Evolutionary conservation across 2,888 invertebrate species (phyloP).

Genomic region (Xestia xanthographa): DNA sequence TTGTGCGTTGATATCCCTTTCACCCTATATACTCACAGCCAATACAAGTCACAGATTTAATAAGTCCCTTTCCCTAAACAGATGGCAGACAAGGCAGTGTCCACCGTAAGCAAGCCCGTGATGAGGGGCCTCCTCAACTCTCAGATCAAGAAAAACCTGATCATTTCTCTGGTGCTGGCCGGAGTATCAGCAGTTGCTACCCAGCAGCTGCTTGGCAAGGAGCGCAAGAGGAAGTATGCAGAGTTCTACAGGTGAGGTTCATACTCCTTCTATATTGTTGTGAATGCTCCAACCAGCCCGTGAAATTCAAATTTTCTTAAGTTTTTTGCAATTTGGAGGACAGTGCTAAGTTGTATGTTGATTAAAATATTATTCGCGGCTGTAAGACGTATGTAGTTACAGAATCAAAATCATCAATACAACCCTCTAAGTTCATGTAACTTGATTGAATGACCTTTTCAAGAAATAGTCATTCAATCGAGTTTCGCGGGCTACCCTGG

Average conservation of each 20-base stretch:
- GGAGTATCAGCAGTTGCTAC: slow-evolving; percentile 86
- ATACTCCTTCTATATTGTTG: not conserved
- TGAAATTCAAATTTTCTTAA: too few species aligned
- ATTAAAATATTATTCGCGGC: too few species aligned
- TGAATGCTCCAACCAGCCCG: too few species aligned
- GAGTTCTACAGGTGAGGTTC: slow-evolving; percentile 94
- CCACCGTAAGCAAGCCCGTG: slow-evolving; percentile 89
- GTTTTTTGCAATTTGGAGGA: too few species aligned
- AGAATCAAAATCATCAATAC: too few species aligned
- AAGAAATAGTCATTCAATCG: too few species aligned
- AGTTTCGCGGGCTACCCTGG: too few species aligned
- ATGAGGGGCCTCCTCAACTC: slow-evolving; percentile 93
- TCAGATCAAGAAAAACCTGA: slow-evolving; percentile 92
- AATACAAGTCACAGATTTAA: not conserved
- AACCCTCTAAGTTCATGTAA: too few species aligned
- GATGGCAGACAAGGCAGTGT: slow-evolving; percentile 88
- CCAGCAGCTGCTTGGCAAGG: slow-evolving; percentile 90
- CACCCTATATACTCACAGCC: not conserved
- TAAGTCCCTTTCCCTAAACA: slow-evolving; percentile 44
- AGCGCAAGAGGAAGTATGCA: slow-evolving; percentile 92
- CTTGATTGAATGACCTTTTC: too few species aligned
- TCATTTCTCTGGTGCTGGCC: slow-evolving; percentile 87
- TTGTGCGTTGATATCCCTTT: not conserved
- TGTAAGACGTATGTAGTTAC: too few species aligned
- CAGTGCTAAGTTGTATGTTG: too few species aligned